Percentiles rank a stretch among this genome's conserved stretches.
Evolutionary conservation across 2,113 vertebrate species (phyloP).

Genomic region (Otocyon megalotis): DNA sequence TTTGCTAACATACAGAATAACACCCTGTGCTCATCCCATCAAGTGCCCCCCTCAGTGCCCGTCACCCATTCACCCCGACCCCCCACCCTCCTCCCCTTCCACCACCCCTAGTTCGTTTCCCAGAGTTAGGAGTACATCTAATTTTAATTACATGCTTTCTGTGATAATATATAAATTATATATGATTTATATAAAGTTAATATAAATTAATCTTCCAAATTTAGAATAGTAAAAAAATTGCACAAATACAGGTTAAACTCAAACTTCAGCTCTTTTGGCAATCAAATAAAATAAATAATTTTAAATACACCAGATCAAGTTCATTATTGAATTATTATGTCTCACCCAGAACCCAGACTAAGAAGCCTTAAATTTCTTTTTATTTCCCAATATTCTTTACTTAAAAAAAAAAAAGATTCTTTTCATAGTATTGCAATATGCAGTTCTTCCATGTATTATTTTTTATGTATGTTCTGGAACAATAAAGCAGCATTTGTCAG

Average conservation of each 20-base stretch:
- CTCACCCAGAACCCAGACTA: neutral
- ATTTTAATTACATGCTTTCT: neutral
- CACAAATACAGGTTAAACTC: neutral
- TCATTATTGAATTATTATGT: conserved; percentile 26
- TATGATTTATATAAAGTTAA: neutral
- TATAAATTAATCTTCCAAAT: neutral
- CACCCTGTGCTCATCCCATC: too few species aligned
- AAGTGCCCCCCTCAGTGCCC: too few species aligned
- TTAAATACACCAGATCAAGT: neutral
- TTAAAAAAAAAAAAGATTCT: neutral
- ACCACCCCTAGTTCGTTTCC: too few species aligned
- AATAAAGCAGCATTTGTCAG: conserved; percentile 48
- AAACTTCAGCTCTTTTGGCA: neutral
- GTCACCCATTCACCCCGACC: too few species aligned
- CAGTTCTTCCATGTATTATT: neutral
- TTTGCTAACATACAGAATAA: too few species aligned
- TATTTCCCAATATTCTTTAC: neutral
- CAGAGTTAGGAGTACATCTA: neutral
- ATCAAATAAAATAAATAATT: conserved; percentile 30
- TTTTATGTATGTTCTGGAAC: neutral
- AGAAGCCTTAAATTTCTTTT: neutral
- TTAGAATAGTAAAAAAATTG: neutral
- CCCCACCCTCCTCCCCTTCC: too few species aligned
- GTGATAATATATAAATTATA: neutral
- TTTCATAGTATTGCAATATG: neutral